These are phyloP conservation scores for Acanthurus tractus DNA, from an alignment of 2,797 vertebrate species.

Conservation along the genomic window DNA sequence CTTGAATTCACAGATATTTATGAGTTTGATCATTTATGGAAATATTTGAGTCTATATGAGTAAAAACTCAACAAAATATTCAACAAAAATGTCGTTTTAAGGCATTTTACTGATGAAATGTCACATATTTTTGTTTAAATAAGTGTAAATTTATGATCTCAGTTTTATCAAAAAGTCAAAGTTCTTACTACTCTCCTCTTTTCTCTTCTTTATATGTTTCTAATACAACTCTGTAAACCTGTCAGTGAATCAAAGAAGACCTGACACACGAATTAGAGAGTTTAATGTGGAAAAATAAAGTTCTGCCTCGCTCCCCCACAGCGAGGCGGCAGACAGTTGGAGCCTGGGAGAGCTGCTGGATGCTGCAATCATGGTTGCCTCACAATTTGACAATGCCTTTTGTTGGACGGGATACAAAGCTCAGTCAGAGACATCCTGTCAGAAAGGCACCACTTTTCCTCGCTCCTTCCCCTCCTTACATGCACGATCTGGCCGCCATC, in stretches of 20 bases:
- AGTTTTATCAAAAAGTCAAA: background rate
- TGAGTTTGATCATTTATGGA: too few species aligned
- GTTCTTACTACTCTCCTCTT: background rate
- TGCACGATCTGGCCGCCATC: constrained; percentile 36
- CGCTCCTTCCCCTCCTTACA: constrained; percentile 6
- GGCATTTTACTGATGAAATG: too few species aligned
- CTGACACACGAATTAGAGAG: constrained; percentile 21
- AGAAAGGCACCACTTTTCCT: constrained; percentile 23
- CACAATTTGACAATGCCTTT: constrained; percentile 48
- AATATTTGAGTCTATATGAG: too few species aligned
- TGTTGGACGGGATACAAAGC: constrained; percentile 43
- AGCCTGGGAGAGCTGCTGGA: constrained; percentile 50
- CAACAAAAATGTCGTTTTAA: too few species aligned
- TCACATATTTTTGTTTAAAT: too few species aligned
- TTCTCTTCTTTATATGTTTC: constrained; percentile 1
- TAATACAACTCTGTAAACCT: constrained; percentile 14
- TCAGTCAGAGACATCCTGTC: constrained; percentile 39
- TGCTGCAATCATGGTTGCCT: constrained; percentile 49
- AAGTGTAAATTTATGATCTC: too few species aligned
- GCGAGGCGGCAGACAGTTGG: constrained; percentile 50
- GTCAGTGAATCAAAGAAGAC: constrained; percentile 23
- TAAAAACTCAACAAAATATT: too few species aligned
- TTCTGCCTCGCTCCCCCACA: constrained; percentile 27
- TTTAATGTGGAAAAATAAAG: constrained; percentile 38
- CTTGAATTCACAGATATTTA: too few species aligned